phyloP scores from a whole-genome alignment of 2,797 vertebrate genomes.

The Anguilla obscura region DNA sequence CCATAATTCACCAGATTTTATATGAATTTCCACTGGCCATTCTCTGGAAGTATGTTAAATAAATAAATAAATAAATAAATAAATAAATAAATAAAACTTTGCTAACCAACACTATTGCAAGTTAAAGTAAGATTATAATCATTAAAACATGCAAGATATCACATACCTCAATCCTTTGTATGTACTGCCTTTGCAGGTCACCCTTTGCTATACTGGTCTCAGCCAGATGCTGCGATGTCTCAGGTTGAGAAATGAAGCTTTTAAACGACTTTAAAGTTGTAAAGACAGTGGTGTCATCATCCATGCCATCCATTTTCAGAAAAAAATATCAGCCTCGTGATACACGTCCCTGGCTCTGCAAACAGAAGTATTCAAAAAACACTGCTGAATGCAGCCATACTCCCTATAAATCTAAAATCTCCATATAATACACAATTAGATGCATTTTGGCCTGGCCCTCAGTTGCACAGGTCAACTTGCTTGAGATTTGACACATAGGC shows the following conservation, averaged over 20 bases:
- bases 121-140: not conserved
- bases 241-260: constrained; percentile 81
- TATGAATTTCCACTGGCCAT: not conserved
- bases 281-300: constrained; percentile 88
- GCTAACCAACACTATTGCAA: not conserved
- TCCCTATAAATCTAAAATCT: not conserved
- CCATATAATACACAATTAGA: not conserved
- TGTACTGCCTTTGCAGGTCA: constrained; percentile 81
- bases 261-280: constrained; percentile 88
- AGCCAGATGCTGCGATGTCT: constrained; percentile 59
- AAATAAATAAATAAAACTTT: not conserved
- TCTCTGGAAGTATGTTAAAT: not conserved
- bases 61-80: not conserved
- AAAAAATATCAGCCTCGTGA: not conserved
- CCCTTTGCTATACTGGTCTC: constrained; percentile 52
- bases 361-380: not conserved
- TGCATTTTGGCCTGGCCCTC: constrained; percentile 23
- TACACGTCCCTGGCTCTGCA: not conserved
- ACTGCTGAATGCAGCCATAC: constrained; percentile 30
- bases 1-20: not conserved
- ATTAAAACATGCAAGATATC: constrained; percentile 15
- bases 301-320: constrained; percentile 78
- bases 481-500: not conserved
- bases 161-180: constrained; percentile 85
- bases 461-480: not conserved